Evolutionary conservation across 2,797 vertebrate genomes (phyloP).

Genomic region (Sphenodon punctatus): DNA sequence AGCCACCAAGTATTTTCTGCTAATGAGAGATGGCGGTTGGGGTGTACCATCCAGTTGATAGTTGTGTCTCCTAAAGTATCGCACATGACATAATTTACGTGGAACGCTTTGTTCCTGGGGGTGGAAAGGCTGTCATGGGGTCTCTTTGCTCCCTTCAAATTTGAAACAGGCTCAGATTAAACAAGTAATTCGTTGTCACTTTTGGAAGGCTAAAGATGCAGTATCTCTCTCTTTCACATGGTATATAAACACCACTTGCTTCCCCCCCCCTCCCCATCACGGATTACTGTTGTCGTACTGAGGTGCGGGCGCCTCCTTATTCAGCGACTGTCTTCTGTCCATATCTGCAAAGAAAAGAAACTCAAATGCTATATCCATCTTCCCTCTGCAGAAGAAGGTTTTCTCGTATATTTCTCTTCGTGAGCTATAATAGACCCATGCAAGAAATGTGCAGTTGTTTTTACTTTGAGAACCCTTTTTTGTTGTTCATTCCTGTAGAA

Average conservation of each 20-base stretch:
- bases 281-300: no score
- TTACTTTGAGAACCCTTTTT: neutral
- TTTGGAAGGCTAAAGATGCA: neutral
- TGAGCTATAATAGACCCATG: neutral
- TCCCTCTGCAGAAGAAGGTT: neutral
- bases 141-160: no score
- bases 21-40: neutral
- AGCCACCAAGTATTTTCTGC: neutral
- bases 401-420: neutral
- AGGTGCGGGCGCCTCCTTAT: neutral
- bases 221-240: neutral
- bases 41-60: neutral
- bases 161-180: neutral
- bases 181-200: neutral
- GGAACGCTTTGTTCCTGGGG: no score
- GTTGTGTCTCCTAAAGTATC: neutral
- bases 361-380: neutral
- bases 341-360: neutral
- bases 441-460: neutral
- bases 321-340: neutral
- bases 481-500: neutral
- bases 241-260: neutral
- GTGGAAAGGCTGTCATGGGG: no score
- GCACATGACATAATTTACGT: accelerated
- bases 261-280: neutral